Conservation (phyloP, 2,113 vertebrate genomes). For the Neodontobutis hainanensis region DNA sequence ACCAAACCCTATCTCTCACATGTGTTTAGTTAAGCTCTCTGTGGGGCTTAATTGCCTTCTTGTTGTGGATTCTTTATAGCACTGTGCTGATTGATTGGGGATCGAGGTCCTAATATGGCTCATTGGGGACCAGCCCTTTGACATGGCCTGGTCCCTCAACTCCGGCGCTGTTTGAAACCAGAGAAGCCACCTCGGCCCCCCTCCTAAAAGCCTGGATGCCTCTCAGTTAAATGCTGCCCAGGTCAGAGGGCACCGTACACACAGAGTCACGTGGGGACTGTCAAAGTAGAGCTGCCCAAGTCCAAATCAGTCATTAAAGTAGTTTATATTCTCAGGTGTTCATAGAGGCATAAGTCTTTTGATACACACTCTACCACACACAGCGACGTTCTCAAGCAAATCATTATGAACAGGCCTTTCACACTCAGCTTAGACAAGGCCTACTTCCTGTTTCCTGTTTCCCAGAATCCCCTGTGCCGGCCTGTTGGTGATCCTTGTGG, state of each 20-base stretch:
- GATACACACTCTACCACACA: conserved; percentile 41
- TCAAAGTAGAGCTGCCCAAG: conserved; percentile 20
- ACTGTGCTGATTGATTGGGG: conserved; percentile 77
- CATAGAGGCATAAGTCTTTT: conserved; percentile 16
- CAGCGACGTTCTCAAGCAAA: conserved; percentile 32
- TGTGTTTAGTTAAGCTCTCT: conserved; percentile 64
- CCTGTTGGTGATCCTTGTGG: conserved; percentile 64
- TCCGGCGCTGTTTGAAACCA: conserved; percentile 68
- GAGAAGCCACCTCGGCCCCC: conserved; percentile 46
- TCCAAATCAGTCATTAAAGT: conserved; percentile 34
- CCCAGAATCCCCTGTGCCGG: conserved; percentile 67
- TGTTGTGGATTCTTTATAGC: conserved; percentile 77
- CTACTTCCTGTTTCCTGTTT: conserved; percentile 72
- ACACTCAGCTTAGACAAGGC: conserved; percentile 48
- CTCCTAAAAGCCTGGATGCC: conserved; percentile 43
- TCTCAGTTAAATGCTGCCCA: conserved; percentile 54
- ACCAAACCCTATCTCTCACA: conserved; percentile 44
- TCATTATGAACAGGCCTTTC: conserved; percentile 52
- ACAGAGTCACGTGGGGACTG: conserved; percentile 8
- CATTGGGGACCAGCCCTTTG: conserved; percentile 77
- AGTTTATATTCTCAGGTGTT: conserved; percentile 44
- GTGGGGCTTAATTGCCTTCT: conserved; percentile 63
- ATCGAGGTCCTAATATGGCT: conserved; percentile 75
- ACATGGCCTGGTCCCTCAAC: conserved; percentile 61
- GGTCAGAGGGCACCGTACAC: conserved; percentile 25